Evolutionary conservation across 2,113 vertebrate genomes (phyloP).

Genomic region (Peromyscus californicus): DNA sequence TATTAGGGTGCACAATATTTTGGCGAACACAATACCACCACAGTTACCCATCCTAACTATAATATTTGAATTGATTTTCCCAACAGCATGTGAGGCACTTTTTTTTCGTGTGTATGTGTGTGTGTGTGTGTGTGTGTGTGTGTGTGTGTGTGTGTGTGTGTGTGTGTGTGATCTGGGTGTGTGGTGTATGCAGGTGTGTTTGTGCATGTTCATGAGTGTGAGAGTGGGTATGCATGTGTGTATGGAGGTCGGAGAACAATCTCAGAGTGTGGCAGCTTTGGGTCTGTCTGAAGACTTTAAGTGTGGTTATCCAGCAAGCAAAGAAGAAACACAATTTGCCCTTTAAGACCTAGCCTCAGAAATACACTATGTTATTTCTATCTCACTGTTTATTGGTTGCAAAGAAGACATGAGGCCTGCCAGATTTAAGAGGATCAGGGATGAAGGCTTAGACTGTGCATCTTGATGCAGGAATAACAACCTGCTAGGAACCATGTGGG

Average conservation of each 20-base stretch:
- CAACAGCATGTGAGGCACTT: neutral
- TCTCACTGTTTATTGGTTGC: neutral
- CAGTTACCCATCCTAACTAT: neutral
- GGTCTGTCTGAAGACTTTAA: neutral
- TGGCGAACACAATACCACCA: too few relatives aligned
- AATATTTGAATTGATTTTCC: slow-evolving; percentile 20
- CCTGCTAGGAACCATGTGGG: neutral
- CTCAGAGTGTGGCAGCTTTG: neutral
- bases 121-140: neutral
- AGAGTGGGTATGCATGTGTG: neutral
- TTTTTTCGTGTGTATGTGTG: neutral
- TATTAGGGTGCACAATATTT: too few relatives aligned
- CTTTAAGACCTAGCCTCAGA: neutral
- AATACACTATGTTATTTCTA: neutral
- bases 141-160: neutral
- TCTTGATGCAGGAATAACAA: neutral
- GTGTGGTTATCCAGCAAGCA: slow-evolving; percentile 25
- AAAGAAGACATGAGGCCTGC: neutral
- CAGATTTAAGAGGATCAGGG: neutral
- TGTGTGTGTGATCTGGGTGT: neutral
- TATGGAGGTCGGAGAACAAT: neutral
- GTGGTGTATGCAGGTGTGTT: neutral
- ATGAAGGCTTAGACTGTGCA: neutral
- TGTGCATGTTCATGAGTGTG: neutral
- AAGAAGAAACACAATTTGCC: neutral